Percentiles rank a stretch among this genome's conserved stretches.
Evolutionary conservation across 2,888 invertebrate genomes (phyloP).

Genomic region (Baronia brevicornis): DNA sequence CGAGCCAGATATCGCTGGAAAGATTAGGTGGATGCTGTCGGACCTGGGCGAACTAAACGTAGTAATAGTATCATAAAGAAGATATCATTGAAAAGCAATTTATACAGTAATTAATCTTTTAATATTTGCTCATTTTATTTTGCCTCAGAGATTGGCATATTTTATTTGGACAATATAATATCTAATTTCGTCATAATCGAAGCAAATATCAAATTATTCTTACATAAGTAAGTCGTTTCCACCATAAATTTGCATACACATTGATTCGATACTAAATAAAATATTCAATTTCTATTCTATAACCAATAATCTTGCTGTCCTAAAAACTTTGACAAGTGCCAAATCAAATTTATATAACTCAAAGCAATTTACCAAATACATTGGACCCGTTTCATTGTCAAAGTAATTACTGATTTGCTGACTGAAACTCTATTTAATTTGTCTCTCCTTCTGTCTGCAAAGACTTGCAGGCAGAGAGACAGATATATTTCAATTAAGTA

Average conservation of each 20-base stretch:
- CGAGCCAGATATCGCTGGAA: too few species aligned
- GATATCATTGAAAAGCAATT: too few species aligned
- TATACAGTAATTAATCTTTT: too few species aligned
- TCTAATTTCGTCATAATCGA: too few species aligned
- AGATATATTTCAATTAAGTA: too few species aligned
- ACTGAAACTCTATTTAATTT: background rate
- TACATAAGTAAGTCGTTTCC: background rate
- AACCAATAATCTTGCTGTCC: slow-evolving; percentile 10
- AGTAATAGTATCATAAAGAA: too few species aligned
- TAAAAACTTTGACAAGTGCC: slow-evolving; percentile 14
- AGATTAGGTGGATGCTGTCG: too few species aligned
- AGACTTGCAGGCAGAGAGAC: too few species aligned
- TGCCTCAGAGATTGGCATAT: too few species aligned
- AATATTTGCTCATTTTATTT: too few species aligned
- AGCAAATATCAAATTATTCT: background rate
- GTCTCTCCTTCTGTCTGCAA: background rate
- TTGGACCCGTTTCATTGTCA: slow-evolving; percentile 3
- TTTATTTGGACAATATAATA: too few species aligned
- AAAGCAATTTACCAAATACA: slow-evolving; percentile 11
- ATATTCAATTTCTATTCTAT: slow-evolving; percentile 14
- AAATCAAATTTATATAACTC: slow-evolving; percentile 13
- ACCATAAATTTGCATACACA: slow-evolving; percentile 6
- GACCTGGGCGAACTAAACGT: too few species aligned
- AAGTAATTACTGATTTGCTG: slow-evolving; percentile 7
- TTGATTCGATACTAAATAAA: slow-evolving; percentile 12